Evolutionary conservation across 2,113 vertebrate genomes (phyloP), one percentile per base, ranked within the genome.

Genomic region (Otocyon megalotis): DNA sequence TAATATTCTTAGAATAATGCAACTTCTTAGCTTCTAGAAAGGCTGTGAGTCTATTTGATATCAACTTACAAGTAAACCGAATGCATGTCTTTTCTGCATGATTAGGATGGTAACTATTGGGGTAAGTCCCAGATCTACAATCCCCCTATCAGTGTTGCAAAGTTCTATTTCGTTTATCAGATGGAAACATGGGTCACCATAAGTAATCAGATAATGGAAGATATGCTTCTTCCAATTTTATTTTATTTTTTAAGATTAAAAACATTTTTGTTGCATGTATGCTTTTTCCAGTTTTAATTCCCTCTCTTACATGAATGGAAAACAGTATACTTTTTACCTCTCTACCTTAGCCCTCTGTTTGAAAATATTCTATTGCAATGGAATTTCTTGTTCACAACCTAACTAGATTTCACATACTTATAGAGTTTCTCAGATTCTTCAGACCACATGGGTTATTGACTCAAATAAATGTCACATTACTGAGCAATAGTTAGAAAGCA

Each of bases 101-200:
- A 85, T 95, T 91, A 60, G 48, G n/a, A 83, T 96, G 79, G 82
- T 87, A 92, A n/a, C n/a, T 84, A 84, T 28, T 83, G 14, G 67
- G 35, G 62, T 94, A 92, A 74, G 89, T 19, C 62, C 0, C 28
- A 96, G 80, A 72, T 92, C 84, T 96, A 86, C 28, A 81, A 90
- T 54, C 81, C 26, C 37, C 16, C 13, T 63, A 15, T 63, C n/a
- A 90, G 32, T 82, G 30, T 79, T 88, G 62, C 30, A 95, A 95
- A 74, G 62, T 14, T 88, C 95, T 85, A 95, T 90, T 96, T 94
- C 88, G 28, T 50, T 93, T 69, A 67, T 82, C 85, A 30, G 74
- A 74, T 1, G 81, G 81, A 94, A 92, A 95, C 26, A 88, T n/a
- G 9, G 32, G 26, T 94, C 84, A 93, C 43, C 81, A 37, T 35